Evolutionary conservation across 1,140 invertebrate genomes (phyloP).

Genomic region (Zaprionus lachaisei): DNA sequence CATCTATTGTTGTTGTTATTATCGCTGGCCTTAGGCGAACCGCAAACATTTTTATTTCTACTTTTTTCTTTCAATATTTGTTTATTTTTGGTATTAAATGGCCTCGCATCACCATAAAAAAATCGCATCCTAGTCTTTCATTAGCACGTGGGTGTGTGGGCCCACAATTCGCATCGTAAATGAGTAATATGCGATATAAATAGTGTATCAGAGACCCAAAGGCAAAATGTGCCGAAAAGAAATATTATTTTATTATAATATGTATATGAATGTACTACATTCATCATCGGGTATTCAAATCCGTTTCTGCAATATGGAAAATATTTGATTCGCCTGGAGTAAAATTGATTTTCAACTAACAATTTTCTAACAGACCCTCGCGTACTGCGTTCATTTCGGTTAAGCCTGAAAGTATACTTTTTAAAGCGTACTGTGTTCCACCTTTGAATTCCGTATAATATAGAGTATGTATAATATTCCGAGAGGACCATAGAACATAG

Average conservation of each 20-base stretch:
- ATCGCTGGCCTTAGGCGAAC: slow-evolving; percentile 47
- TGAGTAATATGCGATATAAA: slow-evolving; percentile 2
- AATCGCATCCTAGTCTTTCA: slow-evolving; percentile 23
- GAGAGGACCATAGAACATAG: too few relatives aligned
- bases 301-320: neutral
- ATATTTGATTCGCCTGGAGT: neutral
- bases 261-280: too few relatives aligned
- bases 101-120: slow-evolving; percentile 41
- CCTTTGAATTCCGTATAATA: neutral
- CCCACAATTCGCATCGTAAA: neutral
- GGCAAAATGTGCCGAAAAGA: neutral
- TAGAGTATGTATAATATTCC: too few relatives aligned
- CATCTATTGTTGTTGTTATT: slow-evolving; percentile 35
- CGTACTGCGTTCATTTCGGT: neutral
- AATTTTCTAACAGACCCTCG: too few relatives aligned
- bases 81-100: slow-evolving; percentile 42
- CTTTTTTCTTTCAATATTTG: slow-evolving; percentile 18
- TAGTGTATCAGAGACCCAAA: neutral
- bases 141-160: neutral
- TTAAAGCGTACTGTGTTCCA: neutral
- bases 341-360: neutral
- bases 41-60: slow-evolving; percentile 35
- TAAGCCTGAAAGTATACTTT: slow-evolving; percentile 24
- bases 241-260: neutral
- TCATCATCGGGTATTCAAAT: neutral